Evolutionary conservation across 2,797 vertebrate species (phyloP).

Genomic region (Coreius guichenoti): DNA sequence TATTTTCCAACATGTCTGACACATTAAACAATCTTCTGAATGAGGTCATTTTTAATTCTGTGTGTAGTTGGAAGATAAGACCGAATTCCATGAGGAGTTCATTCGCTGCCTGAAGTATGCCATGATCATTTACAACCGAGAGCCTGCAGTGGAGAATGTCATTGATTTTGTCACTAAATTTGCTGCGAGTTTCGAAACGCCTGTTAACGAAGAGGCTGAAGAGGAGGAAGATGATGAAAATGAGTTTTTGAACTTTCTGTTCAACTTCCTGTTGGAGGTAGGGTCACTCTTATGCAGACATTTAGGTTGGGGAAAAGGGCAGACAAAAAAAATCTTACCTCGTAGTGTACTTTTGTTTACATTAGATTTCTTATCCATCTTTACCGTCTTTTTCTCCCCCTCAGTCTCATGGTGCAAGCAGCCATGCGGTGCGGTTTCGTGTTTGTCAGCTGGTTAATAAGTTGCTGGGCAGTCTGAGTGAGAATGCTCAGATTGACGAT

Average conservation of each 20-base stretch:
- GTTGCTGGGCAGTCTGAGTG: constrained; percentile 91
- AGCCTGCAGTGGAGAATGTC: constrained; percentile 88
- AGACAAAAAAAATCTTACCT: background rate
- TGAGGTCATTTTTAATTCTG: background rate
- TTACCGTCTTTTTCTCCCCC: constrained; percentile 1
- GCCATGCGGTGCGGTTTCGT: constrained; percentile 91
- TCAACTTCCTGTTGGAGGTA: constrained; percentile 94
- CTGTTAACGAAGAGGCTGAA: constrained; percentile 67
- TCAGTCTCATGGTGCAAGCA: constrained; percentile 88
- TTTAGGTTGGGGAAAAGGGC: background rate
- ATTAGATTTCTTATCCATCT: background rate
- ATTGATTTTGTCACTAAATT: constrained; percentile 91
- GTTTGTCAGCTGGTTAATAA: constrained; percentile 94
- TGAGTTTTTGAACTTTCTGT: constrained; percentile 86
- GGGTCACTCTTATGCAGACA: background rate
- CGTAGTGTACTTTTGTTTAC: background rate
- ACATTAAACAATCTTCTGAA: background rate
- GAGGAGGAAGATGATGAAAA: constrained; percentile 71
- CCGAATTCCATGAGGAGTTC: constrained; percentile 88
- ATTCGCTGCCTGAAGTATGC: constrained; percentile 88
- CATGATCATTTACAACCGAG: constrained; percentile 91
- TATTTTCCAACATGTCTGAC: background rate
- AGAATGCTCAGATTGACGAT: constrained; percentile 94
- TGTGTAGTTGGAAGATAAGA: constrained; percentile 85
- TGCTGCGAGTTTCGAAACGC: constrained; percentile 84